Evolutionary conservation across 2,797 vertebrate genomes (phyloP).

Genomic region (Rhinoraja longicauda): DNA sequence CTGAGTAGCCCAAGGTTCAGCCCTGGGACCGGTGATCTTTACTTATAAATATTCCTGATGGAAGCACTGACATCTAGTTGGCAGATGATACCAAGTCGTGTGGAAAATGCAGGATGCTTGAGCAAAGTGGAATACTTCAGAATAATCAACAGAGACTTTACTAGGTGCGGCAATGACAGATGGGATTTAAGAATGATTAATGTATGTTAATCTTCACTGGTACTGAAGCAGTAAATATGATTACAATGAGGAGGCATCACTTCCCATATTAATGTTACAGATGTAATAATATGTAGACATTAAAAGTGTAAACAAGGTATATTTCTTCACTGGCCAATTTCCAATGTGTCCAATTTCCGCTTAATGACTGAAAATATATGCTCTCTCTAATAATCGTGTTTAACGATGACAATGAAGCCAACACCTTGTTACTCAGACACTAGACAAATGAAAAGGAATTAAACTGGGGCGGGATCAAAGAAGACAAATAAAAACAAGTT

Average conservation of each 20-base stretch:
- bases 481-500: not conserved
- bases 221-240: conserved; percentile 20
- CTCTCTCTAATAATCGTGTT: not conserved
- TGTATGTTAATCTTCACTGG: conserved; percentile 6
- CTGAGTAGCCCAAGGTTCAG: not conserved
- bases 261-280: not conserved
- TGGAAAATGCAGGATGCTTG: conserved; percentile 26
- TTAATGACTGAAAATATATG: not conserved
- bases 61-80: conserved; percentile 24
- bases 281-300: not conserved
- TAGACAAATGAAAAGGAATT: not conserved
- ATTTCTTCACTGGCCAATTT: not conserved
- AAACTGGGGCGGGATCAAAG: not conserved
- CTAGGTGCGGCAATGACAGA: conserved; percentile 24
- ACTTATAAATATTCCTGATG: conserved; percentile 26
- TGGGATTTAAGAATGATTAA: conserved; percentile 31
- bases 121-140: conserved; percentile 27
- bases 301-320: not conserved
- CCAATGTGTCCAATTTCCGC: not conserved
- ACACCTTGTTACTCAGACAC: not conserved
- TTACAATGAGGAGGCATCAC: conserved; percentile 19
- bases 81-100: conserved; percentile 30
- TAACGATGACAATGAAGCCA: not conserved
- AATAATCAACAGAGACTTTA: conserved; percentile 21
- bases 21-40: not conserved